Percentiles rank a stretch among this genome's conserved stretches.
Evolutionary conservation across 2,888 invertebrate species (phyloP).

Genomic region (Adelognathus sp.): DNA sequence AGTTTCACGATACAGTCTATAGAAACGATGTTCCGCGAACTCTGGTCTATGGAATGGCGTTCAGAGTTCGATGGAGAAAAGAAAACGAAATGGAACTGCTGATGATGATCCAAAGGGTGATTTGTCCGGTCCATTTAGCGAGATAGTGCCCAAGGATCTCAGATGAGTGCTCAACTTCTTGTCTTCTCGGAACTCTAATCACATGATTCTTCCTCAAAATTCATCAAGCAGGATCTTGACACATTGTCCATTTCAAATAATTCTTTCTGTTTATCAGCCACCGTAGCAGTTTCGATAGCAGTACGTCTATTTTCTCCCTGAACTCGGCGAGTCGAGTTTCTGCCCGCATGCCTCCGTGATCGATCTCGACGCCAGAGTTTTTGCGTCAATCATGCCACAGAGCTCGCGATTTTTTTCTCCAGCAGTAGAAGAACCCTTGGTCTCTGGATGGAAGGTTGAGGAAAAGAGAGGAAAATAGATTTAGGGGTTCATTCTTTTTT

Average conservation of each 20-base stretch:
- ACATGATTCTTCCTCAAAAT: not conserved
- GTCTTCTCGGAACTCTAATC: not conserved
- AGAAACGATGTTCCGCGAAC: not conserved
- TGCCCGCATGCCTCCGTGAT: slow-evolving; percentile 19
- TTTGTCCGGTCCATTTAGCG: not conserved
- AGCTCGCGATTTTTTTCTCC: slow-evolving; percentile 15
- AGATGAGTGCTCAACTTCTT: not conserved
- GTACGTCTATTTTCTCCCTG: slow-evolving; percentile 21
- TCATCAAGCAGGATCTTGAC: not conserved
- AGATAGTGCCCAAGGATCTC: not conserved
- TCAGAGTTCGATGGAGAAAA: not conserved
- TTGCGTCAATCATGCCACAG: slow-evolving; percentile 8
- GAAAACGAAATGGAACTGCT: no score
- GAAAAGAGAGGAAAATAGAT: not conserved
- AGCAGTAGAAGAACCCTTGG: slow-evolving; percentile 1
- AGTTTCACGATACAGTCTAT: not conserved
- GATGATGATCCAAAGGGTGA: not conserved
- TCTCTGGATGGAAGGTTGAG: slow-evolving; percentile 6
- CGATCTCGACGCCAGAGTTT: slow-evolving; percentile 32
- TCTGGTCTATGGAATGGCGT: not conserved
- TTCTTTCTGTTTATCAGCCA: not conserved
- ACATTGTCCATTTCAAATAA: not conserved
- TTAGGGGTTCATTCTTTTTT: slow-evolving; percentile 32
- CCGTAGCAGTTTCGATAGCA: slow-evolving; percentile 1
- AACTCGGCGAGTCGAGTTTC: slow-evolving; percentile 4